Evolutionary conservation across 1,140 invertebrate species (phyloP).

Genomic region (Harpegnathos saltator): DNA sequence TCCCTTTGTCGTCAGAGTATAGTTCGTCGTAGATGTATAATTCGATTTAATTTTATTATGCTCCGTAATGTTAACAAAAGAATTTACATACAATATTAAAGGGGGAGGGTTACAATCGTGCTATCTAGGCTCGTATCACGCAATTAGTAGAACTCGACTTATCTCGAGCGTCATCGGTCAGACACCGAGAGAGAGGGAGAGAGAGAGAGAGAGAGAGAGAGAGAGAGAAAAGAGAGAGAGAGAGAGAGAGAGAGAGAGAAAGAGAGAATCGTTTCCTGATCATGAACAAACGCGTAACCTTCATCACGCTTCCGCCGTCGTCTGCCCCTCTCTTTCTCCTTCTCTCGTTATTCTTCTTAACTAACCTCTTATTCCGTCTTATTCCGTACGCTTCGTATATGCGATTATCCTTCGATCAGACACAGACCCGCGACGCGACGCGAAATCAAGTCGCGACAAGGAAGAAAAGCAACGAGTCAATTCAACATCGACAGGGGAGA

Average conservation of each 20-base stretch:
- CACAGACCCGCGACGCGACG: neutral
- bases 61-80: neutral
- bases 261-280: neutral
- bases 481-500: constrained; percentile 1
- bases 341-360: too few species aligned
- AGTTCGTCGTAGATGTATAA: neutral
- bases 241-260: too few species aligned
- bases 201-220: too few species aligned
- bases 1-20: neutral
- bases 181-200: too few species aligned
- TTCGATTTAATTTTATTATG: constrained; percentile 25
- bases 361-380: too few species aligned
- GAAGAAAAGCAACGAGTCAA: neutral
- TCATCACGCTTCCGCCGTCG: too few species aligned
- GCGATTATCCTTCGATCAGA: constrained; percentile 8
- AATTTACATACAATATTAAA: constrained; percentile 34
- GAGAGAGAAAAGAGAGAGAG: too few species aligned
- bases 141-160: constrained; percentile 19
- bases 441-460: neutral
- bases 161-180: constrained; percentile 14
- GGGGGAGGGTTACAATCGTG: neutral
- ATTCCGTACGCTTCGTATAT: neutral
- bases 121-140: constrained; percentile 9
- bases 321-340: too few species aligned
- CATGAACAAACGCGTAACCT: neutral